phyloP scores from a whole-genome alignment of 2,797 vertebrate genomes.

The Galagoides demidoff region DNA sequence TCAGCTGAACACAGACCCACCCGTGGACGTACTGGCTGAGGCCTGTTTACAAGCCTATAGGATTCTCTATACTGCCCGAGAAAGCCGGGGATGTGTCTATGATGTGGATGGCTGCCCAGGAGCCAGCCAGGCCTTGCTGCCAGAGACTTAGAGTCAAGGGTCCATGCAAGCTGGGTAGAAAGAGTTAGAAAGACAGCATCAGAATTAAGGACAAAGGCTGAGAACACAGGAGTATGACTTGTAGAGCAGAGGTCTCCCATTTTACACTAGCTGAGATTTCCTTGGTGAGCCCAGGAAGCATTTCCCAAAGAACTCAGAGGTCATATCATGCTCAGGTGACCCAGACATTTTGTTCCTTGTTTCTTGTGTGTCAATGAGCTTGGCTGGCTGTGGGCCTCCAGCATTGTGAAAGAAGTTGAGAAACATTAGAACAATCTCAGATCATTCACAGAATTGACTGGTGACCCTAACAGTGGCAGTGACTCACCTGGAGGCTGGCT shows the following conservation, averaged over 20 bases:
- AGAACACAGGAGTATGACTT: neutral
- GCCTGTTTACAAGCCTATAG: neutral
- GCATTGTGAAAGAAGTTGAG: slow-evolving; percentile 68
- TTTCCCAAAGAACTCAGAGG: slow-evolving; percentile 1
- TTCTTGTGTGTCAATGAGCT: neutral
- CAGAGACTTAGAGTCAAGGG: neutral
- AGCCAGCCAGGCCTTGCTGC: neutral
- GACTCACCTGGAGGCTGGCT: neutral
- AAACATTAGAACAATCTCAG: slow-evolving; percentile 51
- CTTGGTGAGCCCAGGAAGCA: neutral
- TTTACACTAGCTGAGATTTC: neutral
- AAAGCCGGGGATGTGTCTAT: neutral
- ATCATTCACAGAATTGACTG: slow-evolving; percentile 70
- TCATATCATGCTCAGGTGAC: neutral
- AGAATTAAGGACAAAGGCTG: neutral
- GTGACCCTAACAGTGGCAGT: neutral
- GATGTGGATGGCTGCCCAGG: no score
- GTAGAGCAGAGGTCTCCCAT: neutral
- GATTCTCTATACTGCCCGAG: neutral
- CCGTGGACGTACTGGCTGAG: no score
- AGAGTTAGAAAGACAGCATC: neutral
- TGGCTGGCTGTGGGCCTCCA: neutral
- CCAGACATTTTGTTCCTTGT: neutral
- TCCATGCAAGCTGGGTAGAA: neutral
- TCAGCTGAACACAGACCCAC: neutral